Evolutionary conservation across 2,888 invertebrate genomes (phyloP), one percentile per base, ranked within the genome.

Genomic region (Desoria tigrina): DNA sequence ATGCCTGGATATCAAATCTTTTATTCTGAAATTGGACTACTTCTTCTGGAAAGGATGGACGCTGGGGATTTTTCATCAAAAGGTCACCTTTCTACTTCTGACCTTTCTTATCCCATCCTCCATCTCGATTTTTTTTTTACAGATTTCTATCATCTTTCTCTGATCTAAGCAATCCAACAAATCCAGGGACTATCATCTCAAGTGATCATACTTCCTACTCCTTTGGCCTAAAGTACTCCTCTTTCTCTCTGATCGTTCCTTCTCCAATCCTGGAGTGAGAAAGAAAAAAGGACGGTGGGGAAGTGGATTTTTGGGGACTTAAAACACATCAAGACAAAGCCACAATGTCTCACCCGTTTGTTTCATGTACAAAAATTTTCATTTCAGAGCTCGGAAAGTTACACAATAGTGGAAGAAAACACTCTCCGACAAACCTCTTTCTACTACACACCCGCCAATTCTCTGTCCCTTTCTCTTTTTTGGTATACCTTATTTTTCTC

Each of bases 31-130:
- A 39, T 56, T 39, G 39, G 39, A 16, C 21, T 11, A 23, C 11
- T 56, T 53, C n/a, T 11, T 24, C 53, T 27, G 26, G 27, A n/a
- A 23, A 53, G 27, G 4, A 32, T 21, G 21, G 49, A 23, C 18
- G 4, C 18, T n/a, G 53, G 65, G 49, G 61, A 50, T 61, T 61
- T 58, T 53, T 61, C 58, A 61, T 66, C 65, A 66, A 57, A 42
- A 54, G 65, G 65, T 66, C 65, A 61, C 61, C 61, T 66, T 57
- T 50, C 54, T 53, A 53, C 58, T 7, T 58, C 61, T 60, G 60
- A 65, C 65, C 65, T 65, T 61, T 55, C 55, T 61, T 61, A 60
- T 26, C 45, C 23, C 58, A 56, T 51, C 51, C 28, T 27, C 16
- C 18, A 24, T 21, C 39, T 14, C 32, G 32, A 7, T 32, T 11